Evolutionary conservation across 1,140 invertebrate genomes (phyloP).

Genomic region (Euschistus heros): DNA sequence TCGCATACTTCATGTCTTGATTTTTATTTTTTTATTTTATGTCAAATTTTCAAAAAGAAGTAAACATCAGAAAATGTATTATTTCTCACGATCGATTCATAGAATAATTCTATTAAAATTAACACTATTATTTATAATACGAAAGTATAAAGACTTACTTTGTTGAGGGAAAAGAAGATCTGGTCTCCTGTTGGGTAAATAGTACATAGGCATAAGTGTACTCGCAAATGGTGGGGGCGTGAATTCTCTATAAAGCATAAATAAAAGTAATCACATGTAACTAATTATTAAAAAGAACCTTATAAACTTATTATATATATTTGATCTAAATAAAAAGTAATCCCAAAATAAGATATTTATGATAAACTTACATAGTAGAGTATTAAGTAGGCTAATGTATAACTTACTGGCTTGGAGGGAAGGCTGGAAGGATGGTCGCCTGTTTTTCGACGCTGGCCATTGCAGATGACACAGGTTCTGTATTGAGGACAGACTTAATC

Average conservation of each 20-base stretch:
- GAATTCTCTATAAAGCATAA: slow-evolving; percentile 22
- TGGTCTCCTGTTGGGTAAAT: slow-evolving; percentile 37
- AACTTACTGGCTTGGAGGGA: neutral
- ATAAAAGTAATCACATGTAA: neutral
- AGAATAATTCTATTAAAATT: too few relatives aligned
- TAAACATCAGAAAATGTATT: too few relatives aligned
- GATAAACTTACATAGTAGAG: too few relatives aligned
- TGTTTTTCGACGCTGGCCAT: slow-evolving; percentile 11
- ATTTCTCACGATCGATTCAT: too few relatives aligned
- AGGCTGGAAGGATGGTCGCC: neutral
- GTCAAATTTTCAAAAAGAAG: too few relatives aligned
- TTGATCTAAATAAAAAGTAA: too few relatives aligned
- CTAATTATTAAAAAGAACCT: too few relatives aligned
- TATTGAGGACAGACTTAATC: slow-evolving; percentile 39
- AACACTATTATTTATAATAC: slow-evolving; percentile 13
- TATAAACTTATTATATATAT: too few relatives aligned
- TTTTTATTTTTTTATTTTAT: too few relatives aligned
- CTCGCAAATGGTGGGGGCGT: slow-evolving; percentile 29
- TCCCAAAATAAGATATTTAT: too few relatives aligned
- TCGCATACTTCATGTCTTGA: too few relatives aligned
- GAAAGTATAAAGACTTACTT: slow-evolving; percentile 4
- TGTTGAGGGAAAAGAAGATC: slow-evolving; percentile 1
- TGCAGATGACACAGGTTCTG: slow-evolving; percentile 4
- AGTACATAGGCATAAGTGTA: slow-evolving; percentile 48
- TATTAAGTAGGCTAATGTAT: too few relatives aligned